These are phyloP conservation scores for Sarotherodon lohbergeri DNA, from an alignment of 2,113 vertebrate genomes.

Conservation along the genomic window DNA sequence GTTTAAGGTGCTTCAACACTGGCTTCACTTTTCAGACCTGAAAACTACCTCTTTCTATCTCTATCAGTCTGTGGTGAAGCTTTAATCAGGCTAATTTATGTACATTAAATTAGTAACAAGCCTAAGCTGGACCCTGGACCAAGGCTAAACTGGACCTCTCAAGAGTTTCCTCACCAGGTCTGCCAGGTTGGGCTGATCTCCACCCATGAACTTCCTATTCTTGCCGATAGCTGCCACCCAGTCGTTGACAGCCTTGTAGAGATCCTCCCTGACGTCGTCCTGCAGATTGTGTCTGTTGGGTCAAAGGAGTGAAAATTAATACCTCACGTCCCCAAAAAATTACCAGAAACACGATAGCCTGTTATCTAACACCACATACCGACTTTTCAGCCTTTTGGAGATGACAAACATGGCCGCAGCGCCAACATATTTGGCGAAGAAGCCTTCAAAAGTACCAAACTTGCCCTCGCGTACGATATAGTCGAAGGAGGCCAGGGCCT, in stretches of 20 bases:
- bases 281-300: slow-evolving; percentile 81
- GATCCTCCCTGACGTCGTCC: slow-evolving; percentile 86
- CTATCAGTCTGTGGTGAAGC: neutral
- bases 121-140: neutral
- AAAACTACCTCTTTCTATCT: fast-evolving
- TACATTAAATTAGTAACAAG: neutral
- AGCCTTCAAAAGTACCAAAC: slow-evolving; percentile 83
- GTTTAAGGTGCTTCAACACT: neutral
- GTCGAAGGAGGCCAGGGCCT: slow-evolving; percentile 91
- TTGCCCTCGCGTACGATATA: slow-evolving; percentile 97
- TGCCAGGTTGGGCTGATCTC: slow-evolving; percentile 86
- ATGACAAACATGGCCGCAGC: slow-evolving; percentile 91
- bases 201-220: slow-evolving; percentile 89
- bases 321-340: neutral
- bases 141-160: neutral
- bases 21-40: neutral
- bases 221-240: slow-evolving; percentile 90
- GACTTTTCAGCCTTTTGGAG: slow-evolving; percentile 86
- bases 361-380: slow-evolving; percentile 61
- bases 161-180: slow-evolving; percentile 80
- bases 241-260: slow-evolving; percentile 86
- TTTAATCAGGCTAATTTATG: neutral
- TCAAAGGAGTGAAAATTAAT: neutral
- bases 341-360: fast-evolving
- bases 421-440: slow-evolving; percentile 90